A percentile compares a stretch with the other conserved stretches of the same genome.
Evolutionary conservation across 1,140 invertebrate species (phyloP).

Genomic region (Achatina immaculata): DNA sequence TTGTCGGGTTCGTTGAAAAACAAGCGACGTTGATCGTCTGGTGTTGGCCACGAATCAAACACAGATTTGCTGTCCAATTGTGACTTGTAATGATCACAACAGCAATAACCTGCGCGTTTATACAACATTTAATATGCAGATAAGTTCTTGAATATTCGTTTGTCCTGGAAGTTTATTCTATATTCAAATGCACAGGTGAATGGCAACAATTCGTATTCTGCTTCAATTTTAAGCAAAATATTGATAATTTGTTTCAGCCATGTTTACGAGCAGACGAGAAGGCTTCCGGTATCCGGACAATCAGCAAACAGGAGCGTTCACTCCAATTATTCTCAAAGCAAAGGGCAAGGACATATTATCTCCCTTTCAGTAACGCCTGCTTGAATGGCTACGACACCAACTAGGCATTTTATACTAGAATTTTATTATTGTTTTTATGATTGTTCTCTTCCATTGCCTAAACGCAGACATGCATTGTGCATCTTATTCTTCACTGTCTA

Average conservation of each 20-base stretch:
- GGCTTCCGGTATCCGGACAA: not conserved
- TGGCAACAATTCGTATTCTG: not conserved
- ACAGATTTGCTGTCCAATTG: too few species aligned
- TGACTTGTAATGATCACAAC: not conserved
- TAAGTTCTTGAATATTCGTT: not conserved
- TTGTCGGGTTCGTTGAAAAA: too few species aligned
- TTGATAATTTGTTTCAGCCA: not conserved
- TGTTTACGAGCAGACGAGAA: slow-evolving; percentile 12
- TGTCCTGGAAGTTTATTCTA: not conserved
- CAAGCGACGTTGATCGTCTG: too few species aligned
- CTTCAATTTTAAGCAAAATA: not conserved
- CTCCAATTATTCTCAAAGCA: not conserved
- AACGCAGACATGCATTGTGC: not conserved
- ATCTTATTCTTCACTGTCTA: not conserved
- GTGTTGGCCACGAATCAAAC: too few species aligned
- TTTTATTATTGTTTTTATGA: too few species aligned
- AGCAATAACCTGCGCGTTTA: not conserved
- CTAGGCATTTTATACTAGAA: too few species aligned
- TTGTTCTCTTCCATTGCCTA: too few species aligned
- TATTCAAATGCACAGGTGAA: not conserved
- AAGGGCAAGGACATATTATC: not conserved
- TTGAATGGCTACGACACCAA: too few species aligned
- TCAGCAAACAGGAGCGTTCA: not conserved
- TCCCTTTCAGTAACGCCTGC: too few species aligned
- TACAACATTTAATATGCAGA: not conserved